Conservation (phyloP, 64 coral and sea anemone species). For the Exaiptasia diaphana region DNA sequence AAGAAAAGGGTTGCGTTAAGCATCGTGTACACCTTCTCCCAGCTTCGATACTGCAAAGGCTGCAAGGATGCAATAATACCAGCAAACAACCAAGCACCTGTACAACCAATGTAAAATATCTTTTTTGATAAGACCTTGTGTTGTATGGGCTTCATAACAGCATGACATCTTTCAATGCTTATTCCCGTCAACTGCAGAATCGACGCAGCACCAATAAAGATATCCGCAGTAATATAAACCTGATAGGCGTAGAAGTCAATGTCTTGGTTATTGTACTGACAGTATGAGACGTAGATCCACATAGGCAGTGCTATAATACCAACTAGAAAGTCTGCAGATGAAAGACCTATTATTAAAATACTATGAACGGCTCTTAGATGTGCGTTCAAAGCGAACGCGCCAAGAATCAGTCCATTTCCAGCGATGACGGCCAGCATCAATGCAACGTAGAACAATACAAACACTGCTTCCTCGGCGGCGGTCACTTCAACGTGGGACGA, state of each 20-base stretch:
- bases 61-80: constrained; percentile 39
- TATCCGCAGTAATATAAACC: constrained; percentile 62
- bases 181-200: constrained; percentile 49
- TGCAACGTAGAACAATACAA: not conserved
- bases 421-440: not conserved
- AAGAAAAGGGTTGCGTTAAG: constrained; percentile 33
- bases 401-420: constrained; percentile 44
- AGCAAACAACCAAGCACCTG: constrained; percentile 25
- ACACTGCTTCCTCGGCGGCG: not conserved
- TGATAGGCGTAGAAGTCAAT: constrained; percentile 9
- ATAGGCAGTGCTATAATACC: constrained; percentile 28
- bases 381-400: constrained; percentile 19
- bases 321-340: constrained; percentile 39
- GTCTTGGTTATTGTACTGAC: not conserved
- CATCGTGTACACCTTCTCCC: constrained; percentile 45
- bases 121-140: constrained; percentile 27
- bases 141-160: constrained; percentile 37
- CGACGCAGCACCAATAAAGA: constrained; percentile 53
- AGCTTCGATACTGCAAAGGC: constrained; percentile 33
- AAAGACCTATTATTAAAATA: constrained; percentile 43
- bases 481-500: too few relatives aligned
- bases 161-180: constrained; percentile 54
- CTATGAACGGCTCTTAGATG: constrained; percentile 7
- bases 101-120: constrained; percentile 8
- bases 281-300: constrained; percentile 32